phyloP scores from a whole-genome alignment of 2,888 invertebrate genomes.

The Acrocyrtus sp. region DNA sequence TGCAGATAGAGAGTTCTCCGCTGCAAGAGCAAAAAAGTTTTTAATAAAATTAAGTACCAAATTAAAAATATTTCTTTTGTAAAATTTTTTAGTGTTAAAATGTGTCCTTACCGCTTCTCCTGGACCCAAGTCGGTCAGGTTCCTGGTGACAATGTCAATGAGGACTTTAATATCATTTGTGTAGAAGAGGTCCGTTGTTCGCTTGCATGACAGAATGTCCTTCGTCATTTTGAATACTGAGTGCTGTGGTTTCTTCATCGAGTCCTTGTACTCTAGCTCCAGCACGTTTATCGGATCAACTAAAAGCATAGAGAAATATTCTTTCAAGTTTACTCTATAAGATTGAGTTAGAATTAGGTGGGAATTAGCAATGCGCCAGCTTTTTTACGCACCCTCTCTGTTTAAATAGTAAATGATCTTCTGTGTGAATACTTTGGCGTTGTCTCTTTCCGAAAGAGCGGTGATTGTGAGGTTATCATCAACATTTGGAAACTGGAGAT shows the following conservation, averaged over 20 bases:
- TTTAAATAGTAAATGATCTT: constrained; percentile 88
- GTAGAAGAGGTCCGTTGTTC: constrained; percentile 89
- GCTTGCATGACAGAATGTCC: constrained; percentile 82
- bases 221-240: constrained; percentile 88
- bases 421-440: constrained; percentile 90
- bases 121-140: constrained; percentile 88
- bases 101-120: constrained; percentile 77
- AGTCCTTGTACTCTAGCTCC: constrained; percentile 71
- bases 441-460: constrained; percentile 75
- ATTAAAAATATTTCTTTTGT: not conserved
- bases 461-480: constrained; percentile 78
- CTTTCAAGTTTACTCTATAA: not conserved
- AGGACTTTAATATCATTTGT: constrained; percentile 95
- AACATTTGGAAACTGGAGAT: constrained; percentile 78
- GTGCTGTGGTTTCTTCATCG: constrained; percentile 78
- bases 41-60: constrained; percentile 31
- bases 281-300: constrained; percentile 80
- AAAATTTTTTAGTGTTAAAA: constrained; percentile 24
- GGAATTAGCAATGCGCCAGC: not conserved
- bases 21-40: constrained; percentile 67
- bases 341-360: too few relatives aligned
- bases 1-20: constrained; percentile 81
- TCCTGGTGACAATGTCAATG: constrained; percentile 91
- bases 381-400: constrained; percentile 78
- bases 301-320: constrained; percentile 67